Percentiles rank a stretch among this genome's conserved stretches.
Conservation (phyloP, 2,797 vertebrate genomes). For the Jordanella pulchra region DNA sequence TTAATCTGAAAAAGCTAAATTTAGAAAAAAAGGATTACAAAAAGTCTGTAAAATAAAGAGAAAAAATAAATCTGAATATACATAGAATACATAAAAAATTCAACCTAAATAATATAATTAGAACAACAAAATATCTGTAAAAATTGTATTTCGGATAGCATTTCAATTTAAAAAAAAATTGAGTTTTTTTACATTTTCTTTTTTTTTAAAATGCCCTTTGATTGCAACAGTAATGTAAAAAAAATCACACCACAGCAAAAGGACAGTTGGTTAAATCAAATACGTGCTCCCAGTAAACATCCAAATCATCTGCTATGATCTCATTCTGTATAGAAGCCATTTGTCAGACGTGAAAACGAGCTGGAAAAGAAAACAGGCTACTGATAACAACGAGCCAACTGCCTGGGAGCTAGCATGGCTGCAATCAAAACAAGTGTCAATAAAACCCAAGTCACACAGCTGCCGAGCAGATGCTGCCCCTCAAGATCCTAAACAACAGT, state of each 20-base stretch:
- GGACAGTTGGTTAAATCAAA: constrained; percentile 23
- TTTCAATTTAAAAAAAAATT: no score
- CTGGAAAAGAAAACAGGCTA: constrained; percentile 28
- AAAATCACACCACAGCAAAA: background rate
- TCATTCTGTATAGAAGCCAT: constrained; percentile 31
- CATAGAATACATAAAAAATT: no score
- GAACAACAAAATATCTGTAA: no score
- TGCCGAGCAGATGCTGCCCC: constrained; percentile 72
- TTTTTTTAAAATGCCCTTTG: no score
- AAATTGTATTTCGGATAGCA: no score
- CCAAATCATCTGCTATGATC: constrained; percentile 16
- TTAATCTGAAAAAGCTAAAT: no score
- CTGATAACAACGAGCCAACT: constrained; percentile 45
- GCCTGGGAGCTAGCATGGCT: constrained; percentile 52
- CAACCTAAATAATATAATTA: no score
- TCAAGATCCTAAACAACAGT: constrained; percentile 46
- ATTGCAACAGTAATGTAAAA: no score
- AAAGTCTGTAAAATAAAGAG: no score
- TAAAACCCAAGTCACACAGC: constrained; percentile 57
- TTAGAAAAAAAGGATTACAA: no score
- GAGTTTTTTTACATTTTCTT: no score
- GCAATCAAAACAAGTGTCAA: constrained; percentile 45
- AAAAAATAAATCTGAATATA: no score
- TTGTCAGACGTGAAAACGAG: constrained; percentile 26
- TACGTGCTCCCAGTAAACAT: constrained; percentile 20